Evolutionary conservation across 2,888 invertebrate species (phyloP).

Genomic region (Cryptops parisi): DNA sequence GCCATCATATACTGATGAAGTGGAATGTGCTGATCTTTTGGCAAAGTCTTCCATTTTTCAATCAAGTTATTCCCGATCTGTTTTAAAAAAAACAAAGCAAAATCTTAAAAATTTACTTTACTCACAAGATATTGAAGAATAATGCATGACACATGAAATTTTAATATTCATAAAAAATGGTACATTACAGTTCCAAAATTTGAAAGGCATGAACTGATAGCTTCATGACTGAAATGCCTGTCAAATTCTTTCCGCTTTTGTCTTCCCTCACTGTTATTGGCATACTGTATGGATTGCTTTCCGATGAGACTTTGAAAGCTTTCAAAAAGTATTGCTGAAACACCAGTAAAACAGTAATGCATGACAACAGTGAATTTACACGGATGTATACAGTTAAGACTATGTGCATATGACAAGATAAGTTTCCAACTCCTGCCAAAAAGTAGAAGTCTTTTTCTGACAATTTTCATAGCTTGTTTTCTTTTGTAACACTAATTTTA

Average conservation of each 20-base stretch:
- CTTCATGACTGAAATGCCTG: slow-evolving; percentile 5
- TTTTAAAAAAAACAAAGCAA: background rate
- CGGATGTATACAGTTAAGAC: too few species aligned
- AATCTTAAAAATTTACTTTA: too few species aligned
- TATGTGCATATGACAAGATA: too few species aligned
- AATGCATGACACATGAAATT: too few species aligned
- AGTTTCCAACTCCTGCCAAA: too few species aligned
- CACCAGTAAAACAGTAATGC: too few species aligned
- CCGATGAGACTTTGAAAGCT: slow-evolving; percentile 24
- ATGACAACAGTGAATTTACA: too few species aligned
- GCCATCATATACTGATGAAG: slow-evolving; percentile 27
- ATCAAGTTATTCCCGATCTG: slow-evolving; percentile 26
- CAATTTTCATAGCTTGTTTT: too few species aligned
- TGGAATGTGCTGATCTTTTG: slow-evolving; percentile 29
- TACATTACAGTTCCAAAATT: background rate
- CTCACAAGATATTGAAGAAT: too few species aligned
- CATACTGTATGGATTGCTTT: slow-evolving; percentile 10
- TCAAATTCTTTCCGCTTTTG: slow-evolving; percentile 4
- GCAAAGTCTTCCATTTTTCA: slow-evolving; percentile 25
- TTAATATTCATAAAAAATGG: background rate
- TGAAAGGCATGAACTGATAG: background rate
- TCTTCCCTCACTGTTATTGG: slow-evolving; percentile 19
- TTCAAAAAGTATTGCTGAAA: background rate
- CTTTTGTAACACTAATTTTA: too few species aligned
- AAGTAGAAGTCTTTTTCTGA: too few species aligned